Evolutionary conservation across 2,888 invertebrate species (phyloP), one percentile per base, ranked within the genome.

Genomic region (Drosophila phalerata): DNA sequence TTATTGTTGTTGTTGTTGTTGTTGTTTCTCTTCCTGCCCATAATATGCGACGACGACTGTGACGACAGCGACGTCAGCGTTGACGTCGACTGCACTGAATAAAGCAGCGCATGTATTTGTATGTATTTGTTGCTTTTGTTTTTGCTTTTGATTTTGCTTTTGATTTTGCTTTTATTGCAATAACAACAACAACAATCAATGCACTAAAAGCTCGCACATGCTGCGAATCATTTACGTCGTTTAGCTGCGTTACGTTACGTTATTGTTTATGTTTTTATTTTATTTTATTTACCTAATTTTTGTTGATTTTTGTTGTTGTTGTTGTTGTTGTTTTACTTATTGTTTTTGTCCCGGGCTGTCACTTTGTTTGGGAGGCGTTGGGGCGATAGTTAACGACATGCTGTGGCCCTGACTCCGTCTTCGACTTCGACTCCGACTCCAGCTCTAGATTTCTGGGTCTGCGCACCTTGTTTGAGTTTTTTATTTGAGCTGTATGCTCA

Each of bases 381-480:
- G 71, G 71, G 66, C 72, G 72, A 60, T 56, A 38, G 76, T 67
- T 74, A 68, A 72, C 75, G 76, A 69, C 73, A 75, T 71, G 62
- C 58, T 74, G 60, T 60, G 58, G 49, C 69, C 28, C 68, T 49
- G 74, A 51, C 63, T 63, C 45, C 32, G 61, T 15, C 32, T 34
- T 19, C 40, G 61, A 17, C 32, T 28, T n/a, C 56, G 22, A 30
- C 30, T 30, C 30, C 40, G 53, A 25, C 32, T 34, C n/a, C n/a
- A n/a, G n/a, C n/a, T n/a, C n/a, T n/a, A n/a, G n/a, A n/a, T n/a
- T n/a, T n/a, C 28, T 45, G 15, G 45, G 34, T 63, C 69, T 76
- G 73, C 77, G 77, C 77, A 77, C 69, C 68, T 80, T 86, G 72
- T 86, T 84, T 85, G 71, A 86, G 82, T 84, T 86, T 69, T 67